Base-by-base conservation (phyloP, 2,113 vertebrate species). In the Eulacestoma nigropectus region DNA sequence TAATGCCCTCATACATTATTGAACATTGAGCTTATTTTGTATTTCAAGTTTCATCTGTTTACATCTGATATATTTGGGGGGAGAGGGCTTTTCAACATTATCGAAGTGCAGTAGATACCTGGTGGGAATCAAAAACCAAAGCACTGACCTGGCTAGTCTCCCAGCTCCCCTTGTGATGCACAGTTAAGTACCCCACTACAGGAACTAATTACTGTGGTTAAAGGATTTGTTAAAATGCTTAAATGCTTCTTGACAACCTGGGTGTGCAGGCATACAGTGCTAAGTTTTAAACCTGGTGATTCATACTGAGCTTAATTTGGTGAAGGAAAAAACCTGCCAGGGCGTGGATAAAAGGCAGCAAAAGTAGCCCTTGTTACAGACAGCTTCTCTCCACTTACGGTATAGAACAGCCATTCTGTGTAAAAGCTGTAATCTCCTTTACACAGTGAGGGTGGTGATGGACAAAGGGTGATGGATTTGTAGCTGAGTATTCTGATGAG, bases 221-320 rank as follows among this genome's bases (percentile, higher is more conserved):
- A 94, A 77, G 46, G 63, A 84, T 88, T 92, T 94, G 75, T 81
- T 55, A 76, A 96, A 94, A 77, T 70, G 68, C 85, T 73, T 70
- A 63, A 93, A 80, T 90, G 13, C 46, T 72, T 91, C 70, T 49
- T 93, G 90, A 79, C 55, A 79, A 14, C 62, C 26, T 85, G 84
- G 6, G 41, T 76, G 22, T 69, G 49, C 41, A 67, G 21, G 27
- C 17, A 27, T 68, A 33, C 4, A 76, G 41, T 53, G 62, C 32
- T 33, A 23, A 30, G 33, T 60, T 87, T 93, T 79, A 39, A 76
- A 88, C 70, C 17, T 41, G 59, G 8, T 65, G 41, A 65, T 60
- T 76, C 6, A 4, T 83, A 60, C 39, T 84, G 55, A 53, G 23
- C 32, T 91, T 79, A 79, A 68, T 52, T 91, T 84, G 30, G 21